phyloP scores from a whole-genome alignment of 2,888 invertebrate species.

The Thyatira batis region DNA sequence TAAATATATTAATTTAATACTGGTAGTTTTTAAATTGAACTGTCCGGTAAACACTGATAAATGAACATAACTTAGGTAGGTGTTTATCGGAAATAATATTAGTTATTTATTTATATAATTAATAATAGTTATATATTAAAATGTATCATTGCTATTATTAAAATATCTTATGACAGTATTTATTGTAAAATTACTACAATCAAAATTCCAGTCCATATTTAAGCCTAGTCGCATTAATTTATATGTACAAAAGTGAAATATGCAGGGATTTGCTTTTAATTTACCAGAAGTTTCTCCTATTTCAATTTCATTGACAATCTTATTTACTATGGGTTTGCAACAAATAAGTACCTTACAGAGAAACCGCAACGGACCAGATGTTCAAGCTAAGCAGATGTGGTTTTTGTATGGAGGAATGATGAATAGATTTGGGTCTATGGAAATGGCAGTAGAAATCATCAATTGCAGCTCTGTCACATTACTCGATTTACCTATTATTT shows the following conservation, averaged over 20 bases:
- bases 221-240: no score
- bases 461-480: background rate
- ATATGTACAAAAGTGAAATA: no score
- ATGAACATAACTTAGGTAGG: no score
- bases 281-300: background rate
- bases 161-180: no score
- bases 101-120: background rate
- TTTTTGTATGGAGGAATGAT: background rate
- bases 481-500: background rate
- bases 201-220: no score
- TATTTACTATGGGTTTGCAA: background rate
- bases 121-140: background rate
- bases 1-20: background rate
- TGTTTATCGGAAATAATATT: background rate
- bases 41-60: background rate
- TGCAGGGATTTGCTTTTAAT: no score
- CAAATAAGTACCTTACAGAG: background rate
- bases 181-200: no score
- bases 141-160: no score
- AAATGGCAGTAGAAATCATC: background rate
- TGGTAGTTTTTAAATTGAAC: background rate
- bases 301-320: background rate
- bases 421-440: background rate
- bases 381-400: conserved; percentile 1
- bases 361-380: conserved; percentile 2